These are phyloP conservation scores for Hybos culiciformis DNA, from an alignment of 2,888 invertebrate species.

Conservation along the genomic window DNA sequence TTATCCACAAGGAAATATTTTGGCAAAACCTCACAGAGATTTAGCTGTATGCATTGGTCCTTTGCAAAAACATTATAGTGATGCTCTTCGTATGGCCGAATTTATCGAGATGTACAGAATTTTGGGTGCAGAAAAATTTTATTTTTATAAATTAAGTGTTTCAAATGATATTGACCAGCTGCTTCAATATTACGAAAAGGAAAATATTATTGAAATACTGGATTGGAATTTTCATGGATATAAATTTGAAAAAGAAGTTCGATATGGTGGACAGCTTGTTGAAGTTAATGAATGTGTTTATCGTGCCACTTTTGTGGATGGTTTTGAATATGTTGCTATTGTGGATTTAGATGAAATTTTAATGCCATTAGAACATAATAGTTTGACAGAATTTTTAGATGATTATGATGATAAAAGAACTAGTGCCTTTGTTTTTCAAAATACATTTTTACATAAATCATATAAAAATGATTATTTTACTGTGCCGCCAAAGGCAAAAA, in stretches of 20 bases:
- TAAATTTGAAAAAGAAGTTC: constrained; percentile 28
- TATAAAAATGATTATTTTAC: constrained; percentile 34
- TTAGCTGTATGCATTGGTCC: constrained; percentile 36
- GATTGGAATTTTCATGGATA: constrained; percentile 33
- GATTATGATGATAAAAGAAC: constrained; percentile 28
- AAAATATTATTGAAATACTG: constrained; percentile 29
- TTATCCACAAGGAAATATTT: constrained; percentile 14
- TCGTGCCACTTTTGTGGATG: constrained; percentile 52
- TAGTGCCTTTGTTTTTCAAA: constrained; percentile 36
- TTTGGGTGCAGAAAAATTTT: constrained; percentile 36
- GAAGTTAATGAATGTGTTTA: constrained; percentile 87
- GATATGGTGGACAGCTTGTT: constrained; percentile 65
- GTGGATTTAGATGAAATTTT: constrained; percentile 81
- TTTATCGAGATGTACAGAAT: constrained; percentile 38
- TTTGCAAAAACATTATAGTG: constrained; percentile 32
- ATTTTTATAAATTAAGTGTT: constrained; percentile 36
- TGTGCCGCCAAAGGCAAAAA: constrained; percentile 22
- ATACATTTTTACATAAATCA: constrained; percentile 38
- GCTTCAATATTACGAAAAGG: constrained; percentile 28
- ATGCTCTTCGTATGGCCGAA: constrained; percentile 36
- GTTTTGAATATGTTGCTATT: constrained; percentile 63
- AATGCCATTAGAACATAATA: constrained; percentile 62
- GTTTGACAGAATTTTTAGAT: constrained; percentile 39
- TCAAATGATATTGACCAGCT: constrained; percentile 28
- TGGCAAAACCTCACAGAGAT: constrained; percentile 18